These are phyloP conservation scores for Psittacula echo DNA, from an alignment of 2,797 vertebrate genomes.

Conservation along the genomic window DNA sequence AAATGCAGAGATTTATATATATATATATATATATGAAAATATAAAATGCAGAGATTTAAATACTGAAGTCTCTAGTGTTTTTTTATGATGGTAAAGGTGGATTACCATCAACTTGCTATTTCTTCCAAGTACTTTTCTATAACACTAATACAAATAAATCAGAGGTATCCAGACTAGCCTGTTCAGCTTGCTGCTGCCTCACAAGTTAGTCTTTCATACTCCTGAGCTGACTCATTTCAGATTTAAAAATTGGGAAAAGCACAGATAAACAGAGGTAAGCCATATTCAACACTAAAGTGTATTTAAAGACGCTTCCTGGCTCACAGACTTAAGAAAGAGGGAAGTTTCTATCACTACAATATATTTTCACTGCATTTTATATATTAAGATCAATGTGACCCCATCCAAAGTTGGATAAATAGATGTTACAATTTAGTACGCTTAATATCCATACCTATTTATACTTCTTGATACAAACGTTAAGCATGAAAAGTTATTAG, in stretches of 20 bases:
- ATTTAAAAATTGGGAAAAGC: not conserved
- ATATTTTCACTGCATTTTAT: not conserved
- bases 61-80: fast-evolving
- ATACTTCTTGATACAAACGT: not conserved
- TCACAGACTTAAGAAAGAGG: not conserved
- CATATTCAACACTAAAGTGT: not conserved
- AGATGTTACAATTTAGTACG: not conserved
- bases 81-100: not conserved
- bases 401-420: not conserved
- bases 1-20: not conserved
- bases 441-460: not conserved
- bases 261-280: not conserved
- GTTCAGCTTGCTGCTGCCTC: not conserved
- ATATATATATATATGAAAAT: slow-evolving; percentile 54
- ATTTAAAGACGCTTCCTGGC: not conserved
- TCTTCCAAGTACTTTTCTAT: not conserved
- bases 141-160: not conserved
- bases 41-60: not conserved
- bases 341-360: not conserved
- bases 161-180: not conserved
- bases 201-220: not conserved
- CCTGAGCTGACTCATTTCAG: not conserved
- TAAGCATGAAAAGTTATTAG: not conserved
- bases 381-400: not conserved
- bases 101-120: not conserved